Evolutionary conservation across 2,888 invertebrate species (phyloP), one percentile per base, ranked within the genome.

Genomic region (Caenorhabditis afra): DNA sequence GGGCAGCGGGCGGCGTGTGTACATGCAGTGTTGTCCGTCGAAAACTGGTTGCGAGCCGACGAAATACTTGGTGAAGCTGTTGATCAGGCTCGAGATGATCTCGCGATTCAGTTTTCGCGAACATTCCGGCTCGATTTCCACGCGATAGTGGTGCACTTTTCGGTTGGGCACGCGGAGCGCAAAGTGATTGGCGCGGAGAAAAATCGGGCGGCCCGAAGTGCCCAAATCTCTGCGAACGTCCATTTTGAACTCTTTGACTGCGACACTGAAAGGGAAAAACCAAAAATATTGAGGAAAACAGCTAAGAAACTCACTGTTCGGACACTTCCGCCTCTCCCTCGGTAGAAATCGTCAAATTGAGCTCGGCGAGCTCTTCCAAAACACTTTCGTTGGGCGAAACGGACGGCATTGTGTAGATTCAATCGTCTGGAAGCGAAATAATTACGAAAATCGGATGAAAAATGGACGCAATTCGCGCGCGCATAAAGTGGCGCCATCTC

Each of bases 121-220:
- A 92, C 99, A 99, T 91, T 99, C 99, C 50, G 99, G 99, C 90
- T 96, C 96, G 91, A 99, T 98, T 91, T 95, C 96, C 86, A 99
- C 95, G 41, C 11, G 14, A 11, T 41, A 41, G 3, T 41, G 41
- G 14, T 41, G 41, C 7, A 41, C 41, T 11, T 14, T 41, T 4
- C 3, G 11, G 2, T 2, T 3, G 2, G 41, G 41, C 41, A 41
- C 14, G 11, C 41, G 12, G 7, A 41, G 2, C 41, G 3, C 2
- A 14, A 41, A 41, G 11, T 41, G 14, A 11, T 41, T 41, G 12
- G 14, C 3, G 4, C 41, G 41, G 41, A 41, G 41, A 3, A 3
- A 3, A 14, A 41, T 41, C 41, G 41, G 41, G 14, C 41, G 41
- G 41, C 41, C 41, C 14, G 3, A 3, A 14, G 41, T 41, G 11